phyloP scores from a whole-genome alignment of 1,140 invertebrate species.

The Elymnias hypermnestra region DNA sequence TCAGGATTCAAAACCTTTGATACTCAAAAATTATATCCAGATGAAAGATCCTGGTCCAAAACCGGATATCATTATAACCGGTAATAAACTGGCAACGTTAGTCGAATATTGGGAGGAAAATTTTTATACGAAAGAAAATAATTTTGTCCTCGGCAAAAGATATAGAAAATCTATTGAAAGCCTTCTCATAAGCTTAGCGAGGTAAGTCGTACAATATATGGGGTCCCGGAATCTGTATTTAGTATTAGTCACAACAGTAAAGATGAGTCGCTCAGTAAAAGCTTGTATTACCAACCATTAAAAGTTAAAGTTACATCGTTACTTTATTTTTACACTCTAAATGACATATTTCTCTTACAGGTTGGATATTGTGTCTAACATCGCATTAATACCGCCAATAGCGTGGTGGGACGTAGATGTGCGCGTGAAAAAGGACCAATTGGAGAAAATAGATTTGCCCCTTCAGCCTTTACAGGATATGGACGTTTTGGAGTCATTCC shows the following conservation, averaged over 20 bases:
- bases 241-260: not conserved
- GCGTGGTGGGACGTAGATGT: conserved; percentile 62
- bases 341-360: conserved; percentile 33
- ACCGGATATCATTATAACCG: conserved; percentile 54
- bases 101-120: conserved; percentile 68
- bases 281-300: too few species aligned
- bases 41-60: conserved; percentile 38
- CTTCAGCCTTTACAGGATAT: conserved; percentile 83
- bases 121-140: conserved; percentile 33
- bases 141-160: conserved; percentile 33
- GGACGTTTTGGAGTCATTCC: conserved; percentile 84
- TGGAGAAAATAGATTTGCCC: conserved; percentile 63
- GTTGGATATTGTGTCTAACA: conserved; percentile 57
- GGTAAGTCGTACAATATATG: conserved; percentile 30
- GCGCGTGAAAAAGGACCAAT: conserved; percentile 39
- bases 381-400: conserved; percentile 61
- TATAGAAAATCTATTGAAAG: conserved; percentile 49
- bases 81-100: conserved; percentile 61
- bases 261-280: too few species aligned
- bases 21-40: conserved; percentile 45
- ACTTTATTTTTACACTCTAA: too few species aligned
- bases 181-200: conserved; percentile 50
- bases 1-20: conserved; percentile 63
- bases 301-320: too few species aligned
- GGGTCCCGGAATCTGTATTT: too few species aligned